These are phyloP conservation scores for Oreochromis niloticus DNA, from an alignment of 2,113 vertebrate genomes.

Conservation along the genomic window DNA sequence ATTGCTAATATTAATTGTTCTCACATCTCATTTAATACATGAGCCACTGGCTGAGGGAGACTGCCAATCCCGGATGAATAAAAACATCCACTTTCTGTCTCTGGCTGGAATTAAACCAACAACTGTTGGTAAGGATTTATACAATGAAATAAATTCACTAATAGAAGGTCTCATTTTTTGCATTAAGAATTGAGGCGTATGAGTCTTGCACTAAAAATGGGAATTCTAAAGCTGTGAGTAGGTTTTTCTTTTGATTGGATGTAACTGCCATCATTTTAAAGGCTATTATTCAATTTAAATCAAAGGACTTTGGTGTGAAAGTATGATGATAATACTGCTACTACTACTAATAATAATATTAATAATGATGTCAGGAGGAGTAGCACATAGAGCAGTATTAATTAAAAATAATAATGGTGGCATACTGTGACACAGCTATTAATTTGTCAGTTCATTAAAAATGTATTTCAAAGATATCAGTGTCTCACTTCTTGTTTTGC, in stretches of 20 bases:
- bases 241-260: not conserved
- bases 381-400: not conserved
- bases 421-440: not conserved
- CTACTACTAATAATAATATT: accelerated
- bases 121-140: not conserved
- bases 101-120: not conserved
- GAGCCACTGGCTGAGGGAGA: not conserved
- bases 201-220: not conserved
- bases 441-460: not conserved
- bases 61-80: not conserved
- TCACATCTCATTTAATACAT: not conserved
- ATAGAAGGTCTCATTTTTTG: not conserved
- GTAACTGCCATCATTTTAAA: not conserved
- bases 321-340: not conserved
- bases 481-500: not conserved
- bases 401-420: not conserved
- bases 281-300: not conserved
- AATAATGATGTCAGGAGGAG: not conserved
- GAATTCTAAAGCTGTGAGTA: not conserved
- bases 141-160: not conserved
- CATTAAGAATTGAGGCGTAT: not conserved
- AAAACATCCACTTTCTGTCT: not conserved
- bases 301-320: not conserved
- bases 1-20: not conserved
- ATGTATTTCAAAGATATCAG: not conserved